Evolutionary conservation across 2,888 invertebrate genomes (phyloP).

Genomic region (Amiota mariae): DNA sequence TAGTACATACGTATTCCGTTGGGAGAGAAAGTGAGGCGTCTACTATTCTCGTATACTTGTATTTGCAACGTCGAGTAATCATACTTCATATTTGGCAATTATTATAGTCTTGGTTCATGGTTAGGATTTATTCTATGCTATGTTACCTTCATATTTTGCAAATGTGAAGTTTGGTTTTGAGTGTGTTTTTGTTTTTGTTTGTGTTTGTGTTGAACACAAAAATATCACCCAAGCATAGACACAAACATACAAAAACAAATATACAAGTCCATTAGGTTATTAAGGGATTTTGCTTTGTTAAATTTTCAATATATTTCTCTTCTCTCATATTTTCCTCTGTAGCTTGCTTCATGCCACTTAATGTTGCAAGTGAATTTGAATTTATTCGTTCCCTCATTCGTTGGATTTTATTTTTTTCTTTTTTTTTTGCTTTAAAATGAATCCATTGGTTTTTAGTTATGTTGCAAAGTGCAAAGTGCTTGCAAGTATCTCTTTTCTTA

Average conservation of each 20-base stretch:
- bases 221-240: slow-evolving; percentile 45
- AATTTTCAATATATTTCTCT: slow-evolving; percentile 48
- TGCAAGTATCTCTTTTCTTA: not conserved
- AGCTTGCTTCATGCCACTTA: too few relatives aligned
- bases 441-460: not conserved
- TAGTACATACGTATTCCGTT: not conserved
- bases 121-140: slow-evolving; percentile 39
- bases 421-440: not conserved
- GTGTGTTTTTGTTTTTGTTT: slow-evolving; percentile 25
- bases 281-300: slow-evolving; percentile 58
- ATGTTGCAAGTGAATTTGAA: too few relatives aligned
- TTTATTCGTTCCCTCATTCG: not conserved
- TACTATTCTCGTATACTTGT: slow-evolving; percentile 8
- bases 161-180: not conserved
- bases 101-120: slow-evolving; percentile 43
- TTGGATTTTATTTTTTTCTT: not conserved
- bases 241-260: slow-evolving; percentile 53
- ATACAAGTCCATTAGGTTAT: slow-evolving; percentile 63
- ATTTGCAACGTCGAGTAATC: slow-evolving; percentile 33
- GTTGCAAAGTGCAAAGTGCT: not conserved
- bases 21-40: not conserved
- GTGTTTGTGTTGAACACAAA: slow-evolving; percentile 27
- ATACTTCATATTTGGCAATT: slow-evolving; percentile 51
- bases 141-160: not conserved
- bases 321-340: too few relatives aligned